phyloP scores from a whole-genome alignment of 2,888 invertebrate species.

The Psylliodes chrysocephalus region DNA sequence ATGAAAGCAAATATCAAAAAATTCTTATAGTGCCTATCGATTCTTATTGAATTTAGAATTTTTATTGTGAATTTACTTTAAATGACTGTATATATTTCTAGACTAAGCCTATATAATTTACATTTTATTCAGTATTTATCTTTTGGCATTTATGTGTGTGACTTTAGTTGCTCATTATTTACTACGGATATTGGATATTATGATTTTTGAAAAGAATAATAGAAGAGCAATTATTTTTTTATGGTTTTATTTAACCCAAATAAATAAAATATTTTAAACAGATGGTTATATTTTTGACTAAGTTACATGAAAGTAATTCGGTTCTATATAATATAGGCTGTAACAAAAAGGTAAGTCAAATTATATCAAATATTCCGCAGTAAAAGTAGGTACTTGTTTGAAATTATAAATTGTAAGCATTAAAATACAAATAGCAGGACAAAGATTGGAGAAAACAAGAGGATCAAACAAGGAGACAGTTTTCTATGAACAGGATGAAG shows the following conservation, averaged over 20 bases:
- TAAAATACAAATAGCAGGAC: no score
- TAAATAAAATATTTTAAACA: no score
- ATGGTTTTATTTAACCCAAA: conserved; percentile 9
- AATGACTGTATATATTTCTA: conserved; percentile 21
- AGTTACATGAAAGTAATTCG: no score
- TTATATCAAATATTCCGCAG: no score
- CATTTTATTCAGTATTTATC: conserved; percentile 42
- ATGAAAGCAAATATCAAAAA: conserved; percentile 74
- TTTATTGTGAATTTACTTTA: conserved; percentile 16
- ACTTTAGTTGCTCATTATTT: conserved; percentile 37
- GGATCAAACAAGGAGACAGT: no score
- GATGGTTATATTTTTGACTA: no score
- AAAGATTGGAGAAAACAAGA: no score
- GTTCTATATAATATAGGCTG: no score
- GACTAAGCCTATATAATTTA: conserved; percentile 28
- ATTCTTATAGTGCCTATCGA: conserved; percentile 70
- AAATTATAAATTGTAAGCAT: no score
- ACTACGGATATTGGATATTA: conserved; percentile 6
- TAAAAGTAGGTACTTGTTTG: no score
- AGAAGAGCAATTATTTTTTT: conserved; percentile 20
- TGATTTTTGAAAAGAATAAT: conserved; percentile 14
- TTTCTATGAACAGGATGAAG: no score
- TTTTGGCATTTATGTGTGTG: conserved; percentile 36
- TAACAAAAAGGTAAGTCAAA: no score
- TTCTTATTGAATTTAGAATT: neutral